These are phyloP conservation scores for Neocrepidodera transversa DNA, from an alignment of 2,888 invertebrate genomes.

Conservation along the genomic window DNA sequence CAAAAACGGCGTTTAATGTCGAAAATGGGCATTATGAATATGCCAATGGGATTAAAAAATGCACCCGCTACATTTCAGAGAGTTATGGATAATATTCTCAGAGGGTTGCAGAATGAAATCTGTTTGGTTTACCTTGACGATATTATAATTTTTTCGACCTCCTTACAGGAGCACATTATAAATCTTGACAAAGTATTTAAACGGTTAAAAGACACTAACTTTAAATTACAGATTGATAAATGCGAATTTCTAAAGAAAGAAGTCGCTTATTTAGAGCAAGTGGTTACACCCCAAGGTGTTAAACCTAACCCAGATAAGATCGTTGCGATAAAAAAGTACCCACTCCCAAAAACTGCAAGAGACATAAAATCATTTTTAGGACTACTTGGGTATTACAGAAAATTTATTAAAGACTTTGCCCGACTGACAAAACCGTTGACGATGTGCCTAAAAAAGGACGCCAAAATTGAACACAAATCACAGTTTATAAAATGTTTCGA, in stretches of 20 bases:
- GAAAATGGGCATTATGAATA: background rate
- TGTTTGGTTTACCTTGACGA: conserved; percentile 50
- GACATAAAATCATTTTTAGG: conserved; percentile 39
- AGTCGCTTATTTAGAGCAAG: conserved; percentile 34
- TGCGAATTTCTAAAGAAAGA: conserved; percentile 33
- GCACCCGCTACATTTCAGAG: conserved; percentile 40
- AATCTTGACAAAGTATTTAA: conserved; percentile 41
- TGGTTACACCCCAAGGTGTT: conserved; percentile 28
- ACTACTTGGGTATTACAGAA: conserved; percentile 37
- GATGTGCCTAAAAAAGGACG: conserved; percentile 34
- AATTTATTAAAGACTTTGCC: conserved; percentile 37
- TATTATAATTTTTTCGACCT: conserved; percentile 46
- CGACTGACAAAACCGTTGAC: conserved; percentile 39
- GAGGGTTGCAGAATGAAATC: conserved; percentile 38
- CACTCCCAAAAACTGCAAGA: conserved; percentile 38
- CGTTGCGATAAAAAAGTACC: conserved; percentile 33
- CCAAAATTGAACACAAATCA: conserved; percentile 25
- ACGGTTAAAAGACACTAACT: conserved; percentile 33
- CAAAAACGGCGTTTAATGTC: background rate
- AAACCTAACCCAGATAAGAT: conserved; percentile 40
- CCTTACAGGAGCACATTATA: conserved; percentile 46
- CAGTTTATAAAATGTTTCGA: conserved; percentile 32
- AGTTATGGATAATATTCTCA: conserved; percentile 45
- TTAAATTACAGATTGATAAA: conserved; percentile 37
- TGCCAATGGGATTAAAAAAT: background rate